Conservation (phyloP, 1,140 invertebrate genomes). For the Archivesica marissinica region DNA sequence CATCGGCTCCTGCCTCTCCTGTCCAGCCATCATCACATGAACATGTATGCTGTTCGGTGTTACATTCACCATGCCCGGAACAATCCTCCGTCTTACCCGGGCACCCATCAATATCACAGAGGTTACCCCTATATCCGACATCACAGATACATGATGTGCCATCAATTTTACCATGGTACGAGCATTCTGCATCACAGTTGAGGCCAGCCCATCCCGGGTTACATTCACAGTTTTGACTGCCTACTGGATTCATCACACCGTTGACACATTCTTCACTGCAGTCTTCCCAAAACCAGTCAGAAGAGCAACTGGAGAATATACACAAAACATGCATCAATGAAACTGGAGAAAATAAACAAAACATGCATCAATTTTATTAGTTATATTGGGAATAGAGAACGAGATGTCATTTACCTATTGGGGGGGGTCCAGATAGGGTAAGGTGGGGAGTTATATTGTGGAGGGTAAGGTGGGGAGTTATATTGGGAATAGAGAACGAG, state of each 20-base stretch:
- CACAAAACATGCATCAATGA: no score
- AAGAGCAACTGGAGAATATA: constrained; percentile 59
- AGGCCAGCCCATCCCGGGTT: constrained; percentile 74
- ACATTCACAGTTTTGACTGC: constrained; percentile 72
- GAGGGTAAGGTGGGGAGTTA: no score
- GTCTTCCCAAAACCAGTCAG: constrained; percentile 67
- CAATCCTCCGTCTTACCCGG: constrained; percentile 72
- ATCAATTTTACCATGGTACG: constrained; percentile 69
- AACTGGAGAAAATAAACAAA: no score
- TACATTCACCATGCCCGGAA: constrained; percentile 76
- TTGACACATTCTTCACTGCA: constrained; percentile 72
- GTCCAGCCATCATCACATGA: constrained; percentile 75
- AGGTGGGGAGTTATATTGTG: no score
- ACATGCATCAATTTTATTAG: no score
- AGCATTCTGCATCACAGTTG: constrained; percentile 76
- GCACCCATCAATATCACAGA: constrained; percentile 76
- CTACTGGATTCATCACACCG: constrained; percentile 68
- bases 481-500: no score
- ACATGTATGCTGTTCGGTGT: constrained; percentile 71
- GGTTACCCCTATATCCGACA: constrained; percentile 71
- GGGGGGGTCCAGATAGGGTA: no score
- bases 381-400: no score
- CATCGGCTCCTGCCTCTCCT: constrained; percentile 56
- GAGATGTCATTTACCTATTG: no score
- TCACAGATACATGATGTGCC: constrained; percentile 70